Base-by-base conservation (phyloP, 1,140 invertebrate genomes). In the Leptonema lineaticorne region DNA sequence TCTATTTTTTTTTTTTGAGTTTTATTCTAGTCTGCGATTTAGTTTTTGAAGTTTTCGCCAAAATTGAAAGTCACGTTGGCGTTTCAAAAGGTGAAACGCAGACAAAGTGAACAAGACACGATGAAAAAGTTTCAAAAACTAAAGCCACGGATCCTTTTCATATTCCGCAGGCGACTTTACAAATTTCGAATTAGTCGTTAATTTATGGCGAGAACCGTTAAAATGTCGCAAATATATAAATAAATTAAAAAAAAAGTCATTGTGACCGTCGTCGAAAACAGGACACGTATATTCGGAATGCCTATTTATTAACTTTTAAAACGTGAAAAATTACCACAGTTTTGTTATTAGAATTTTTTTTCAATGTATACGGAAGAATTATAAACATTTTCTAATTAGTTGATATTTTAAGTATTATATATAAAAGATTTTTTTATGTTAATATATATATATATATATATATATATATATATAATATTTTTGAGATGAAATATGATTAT, bases 11-110 rank as follows among this genome's bases (percentile, higher is more conserved):
- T n/a, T n/a, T n/a, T 45, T 45, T 45, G 20, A 2, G 9, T 53
- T 26, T 53, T 53, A 7, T 53, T 53, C 27, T 53, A 53, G 50
- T 53, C 50, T 53, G 22, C 50, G 50, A 26, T 53, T 53, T 53
- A 24, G 50, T n/a, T n/a, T n/a, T 53, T 7, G 50, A 53, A 53
- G 27, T 7, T 53, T 53, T 53, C 22, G 22, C 18, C 22, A 26
- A 53, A 53, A 53, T 53, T 53, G 50, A 53, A 53, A 53, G 50
- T 53, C 50, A 53, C 50, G 50, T 53, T 26, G 50, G 27, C 50
- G 9, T 26, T 24, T 53, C 27, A 8, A 11, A 53, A 53, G 50
- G 4, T 24, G 9, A 26, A 26, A 45, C 22, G 50, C 27, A 24
- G 50, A 14, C 37, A 9, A 4, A 41, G 37, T 41, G 16, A 16